Conservation (phyloP, 1,140 invertebrate genomes). For the Macrobrachium nipponense region DNA sequence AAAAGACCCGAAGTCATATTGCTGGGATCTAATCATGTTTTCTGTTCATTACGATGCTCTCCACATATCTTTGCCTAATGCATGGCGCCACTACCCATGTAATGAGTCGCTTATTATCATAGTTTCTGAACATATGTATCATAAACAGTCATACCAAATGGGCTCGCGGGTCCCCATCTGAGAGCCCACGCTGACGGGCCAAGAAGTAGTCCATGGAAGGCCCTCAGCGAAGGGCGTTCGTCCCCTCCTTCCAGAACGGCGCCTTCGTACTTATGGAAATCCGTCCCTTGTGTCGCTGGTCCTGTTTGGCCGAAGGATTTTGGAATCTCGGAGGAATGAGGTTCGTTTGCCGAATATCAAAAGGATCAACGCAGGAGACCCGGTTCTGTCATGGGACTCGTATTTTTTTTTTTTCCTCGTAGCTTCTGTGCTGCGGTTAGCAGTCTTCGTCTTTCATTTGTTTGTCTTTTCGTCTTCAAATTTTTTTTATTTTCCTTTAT, state of each 20-base stretch:
- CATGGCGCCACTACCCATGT: slow-evolving; percentile 57
- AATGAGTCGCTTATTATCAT: slow-evolving; percentile 58
- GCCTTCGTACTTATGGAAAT: background rate
- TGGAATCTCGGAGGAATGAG: slow-evolving; percentile 50
- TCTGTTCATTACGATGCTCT: slow-evolving; percentile 39
- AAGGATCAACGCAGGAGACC: slow-evolving; percentile 35
- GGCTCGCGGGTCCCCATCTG: slow-evolving; percentile 21
- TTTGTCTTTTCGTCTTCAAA: too few relatives aligned
- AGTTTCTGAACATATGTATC: slow-evolving; percentile 56
- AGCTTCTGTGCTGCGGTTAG: background rate
- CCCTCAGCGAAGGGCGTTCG: background rate
- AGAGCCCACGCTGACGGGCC: background rate
- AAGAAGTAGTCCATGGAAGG: background rate
- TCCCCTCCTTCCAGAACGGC: background rate
- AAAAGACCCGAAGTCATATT: too few relatives aligned
- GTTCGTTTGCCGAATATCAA: slow-evolving; percentile 50
- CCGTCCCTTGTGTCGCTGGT: background rate
- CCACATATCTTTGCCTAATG: slow-evolving; percentile 47
- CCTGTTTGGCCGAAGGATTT: slow-evolving; percentile 1
- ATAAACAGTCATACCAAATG: slow-evolving; percentile 58
- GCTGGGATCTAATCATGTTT: slow-evolving; percentile 30
- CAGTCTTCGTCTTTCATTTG: background rate
- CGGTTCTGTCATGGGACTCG: slow-evolving; percentile 33
- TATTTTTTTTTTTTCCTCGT: background rate
- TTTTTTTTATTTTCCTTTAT: background rate